phyloP scores from a whole-genome alignment of 1,140 invertebrate genomes.

The Schlechtendalia chinensis region DNA sequence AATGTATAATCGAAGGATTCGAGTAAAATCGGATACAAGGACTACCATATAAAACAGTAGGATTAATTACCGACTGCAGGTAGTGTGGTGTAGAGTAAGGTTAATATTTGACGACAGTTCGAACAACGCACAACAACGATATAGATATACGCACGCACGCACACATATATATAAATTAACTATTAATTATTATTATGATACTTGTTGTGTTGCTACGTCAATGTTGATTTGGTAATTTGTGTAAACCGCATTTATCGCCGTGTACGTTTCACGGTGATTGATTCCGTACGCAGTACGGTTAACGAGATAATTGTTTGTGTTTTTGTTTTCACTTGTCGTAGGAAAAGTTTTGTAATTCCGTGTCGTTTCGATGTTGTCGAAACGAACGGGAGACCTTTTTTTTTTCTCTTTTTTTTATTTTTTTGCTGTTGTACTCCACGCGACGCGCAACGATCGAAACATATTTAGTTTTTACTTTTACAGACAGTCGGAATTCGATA shows the following conservation, averaged over 20 bases:
- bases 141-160: too few species aligned
- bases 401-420: too few species aligned
- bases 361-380: too few species aligned
- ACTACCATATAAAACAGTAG: neutral
- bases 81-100: neutral
- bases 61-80: neutral
- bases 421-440: too few species aligned
- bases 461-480: too few species aligned
- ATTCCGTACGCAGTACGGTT: neutral
- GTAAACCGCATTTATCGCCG: neutral
- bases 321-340: too few species aligned
- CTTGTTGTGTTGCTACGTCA: neutral
- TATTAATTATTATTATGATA: neutral
- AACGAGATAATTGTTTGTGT: too few species aligned
- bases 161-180: neutral
- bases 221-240: neutral
- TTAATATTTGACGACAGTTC: neutral
- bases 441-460: too few species aligned
- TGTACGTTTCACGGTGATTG: neutral
- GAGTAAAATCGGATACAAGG: slow-evolving; percentile 35
- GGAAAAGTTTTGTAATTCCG: too few species aligned
- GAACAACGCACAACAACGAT: neutral
- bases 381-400: too few species aligned
- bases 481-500: too few species aligned
- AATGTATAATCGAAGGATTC: slow-evolving; percentile 36